phyloP scores from a whole-genome alignment of 2,113 vertebrate genomes.

The Hiodon tergisus region DNA sequence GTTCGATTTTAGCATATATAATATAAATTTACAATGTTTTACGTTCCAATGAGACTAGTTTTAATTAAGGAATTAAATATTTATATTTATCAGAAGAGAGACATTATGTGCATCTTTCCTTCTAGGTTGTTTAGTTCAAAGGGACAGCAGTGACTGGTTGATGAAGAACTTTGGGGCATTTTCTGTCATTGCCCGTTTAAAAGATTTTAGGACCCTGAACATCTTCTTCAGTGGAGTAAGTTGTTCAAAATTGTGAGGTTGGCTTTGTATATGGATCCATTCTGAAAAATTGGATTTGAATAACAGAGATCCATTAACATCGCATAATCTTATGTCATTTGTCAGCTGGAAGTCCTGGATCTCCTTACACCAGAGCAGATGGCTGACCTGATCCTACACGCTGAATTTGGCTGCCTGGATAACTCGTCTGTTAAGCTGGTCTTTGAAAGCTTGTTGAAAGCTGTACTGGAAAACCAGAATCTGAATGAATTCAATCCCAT shows the following conservation, averaged over 20 bases:
- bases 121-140: conserved; percentile 50
- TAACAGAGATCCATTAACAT: neutral
- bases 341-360: conserved; percentile 61
- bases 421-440: conserved; percentile 50
- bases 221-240: conserved; percentile 61
- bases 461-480: conserved; percentile 15
- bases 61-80: neutral
- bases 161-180: conserved; percentile 65
- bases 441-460: conserved; percentile 49
- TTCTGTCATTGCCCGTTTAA: conserved; percentile 48
- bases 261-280: neutral
- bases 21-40: neutral
- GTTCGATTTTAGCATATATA: neutral
- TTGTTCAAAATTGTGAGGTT: conserved; percentile 9
- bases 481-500: neutral
- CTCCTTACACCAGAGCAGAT: conserved; percentile 58
- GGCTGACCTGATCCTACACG: conserved; percentile 55
- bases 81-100: neutral
- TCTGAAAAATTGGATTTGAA: neutral
- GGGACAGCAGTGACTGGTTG: conserved; percentile 55
- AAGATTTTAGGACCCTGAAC: conserved; percentile 58
- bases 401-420: conserved; percentile 43
- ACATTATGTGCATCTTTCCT: conserved; percentile 6
- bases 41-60: neutral
- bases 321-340: neutral